A percentile compares a stretch with the other conserved stretches of the same genome.
phyloP scores from a whole-genome alignment of 2,113 vertebrate genomes.

The Synchiropus splendidus region DNA sequence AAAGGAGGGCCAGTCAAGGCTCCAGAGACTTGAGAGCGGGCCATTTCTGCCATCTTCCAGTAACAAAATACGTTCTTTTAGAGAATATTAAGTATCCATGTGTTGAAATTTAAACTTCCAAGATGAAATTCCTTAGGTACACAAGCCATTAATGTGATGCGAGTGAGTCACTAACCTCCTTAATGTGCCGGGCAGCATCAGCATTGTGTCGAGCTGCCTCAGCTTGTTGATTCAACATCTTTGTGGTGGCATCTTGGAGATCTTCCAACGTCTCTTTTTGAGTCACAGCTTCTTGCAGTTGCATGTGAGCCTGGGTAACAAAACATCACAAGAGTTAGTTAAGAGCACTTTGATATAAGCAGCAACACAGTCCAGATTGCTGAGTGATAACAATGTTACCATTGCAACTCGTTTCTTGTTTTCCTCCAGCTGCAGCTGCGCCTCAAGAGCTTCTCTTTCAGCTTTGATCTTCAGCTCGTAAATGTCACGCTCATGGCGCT shows the following conservation, averaged over 20 bases:
- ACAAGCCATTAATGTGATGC: conserved; percentile 2
- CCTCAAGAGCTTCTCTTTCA: conserved; percentile 84
- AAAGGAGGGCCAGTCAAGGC: conserved; percentile 49
- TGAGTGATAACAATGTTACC: conserved; percentile 63
- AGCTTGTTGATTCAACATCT: conserved; percentile 77
- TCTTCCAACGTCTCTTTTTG: conserved; percentile 69
- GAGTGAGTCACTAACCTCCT: conserved; percentile 66
- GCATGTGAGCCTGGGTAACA: conserved; percentile 69
- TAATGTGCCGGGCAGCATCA: conserved; percentile 72
- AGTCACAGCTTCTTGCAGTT: conserved; percentile 75
- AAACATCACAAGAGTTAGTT: conserved; percentile 5
- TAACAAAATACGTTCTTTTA: conserved; percentile 10
- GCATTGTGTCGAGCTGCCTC: conserved; percentile 66
- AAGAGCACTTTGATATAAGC: not conserved
- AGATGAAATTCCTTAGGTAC: too few relatives aligned
- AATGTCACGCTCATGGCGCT: conserved; percentile 81
- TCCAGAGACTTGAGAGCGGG: conserved; percentile 64
- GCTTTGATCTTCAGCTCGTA: conserved; percentile 83
- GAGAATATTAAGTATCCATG: not conserved
- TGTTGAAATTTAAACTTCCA: too few relatives aligned
- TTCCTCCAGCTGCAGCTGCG: conserved; percentile 81
- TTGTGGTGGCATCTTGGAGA: conserved; percentile 68
- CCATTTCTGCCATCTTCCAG: conserved; percentile 77
- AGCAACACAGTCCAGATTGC: too few relatives aligned
- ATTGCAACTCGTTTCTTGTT: conserved; percentile 76